Evolutionary conservation across 2,888 invertebrate species (phyloP).

Genomic region (Drosophila testacea): DNA sequence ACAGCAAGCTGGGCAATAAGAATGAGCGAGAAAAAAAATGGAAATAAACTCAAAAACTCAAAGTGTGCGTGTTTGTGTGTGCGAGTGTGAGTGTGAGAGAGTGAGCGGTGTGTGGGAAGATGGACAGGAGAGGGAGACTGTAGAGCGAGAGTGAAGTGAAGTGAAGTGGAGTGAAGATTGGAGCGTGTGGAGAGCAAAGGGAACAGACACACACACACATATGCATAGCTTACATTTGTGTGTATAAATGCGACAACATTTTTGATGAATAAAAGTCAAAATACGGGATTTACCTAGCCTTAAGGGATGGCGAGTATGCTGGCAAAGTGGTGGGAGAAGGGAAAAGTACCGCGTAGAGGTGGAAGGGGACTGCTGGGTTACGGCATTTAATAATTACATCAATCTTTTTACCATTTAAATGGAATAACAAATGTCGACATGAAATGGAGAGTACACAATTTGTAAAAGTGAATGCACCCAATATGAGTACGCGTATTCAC

Average conservation of each 20-base stretch:
- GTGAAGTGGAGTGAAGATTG: background rate
- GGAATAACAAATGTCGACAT: slow-evolving; percentile 22
- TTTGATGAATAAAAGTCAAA: slow-evolving; percentile 40
- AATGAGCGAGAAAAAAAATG: slow-evolving; percentile 33
- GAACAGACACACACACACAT: slow-evolving; percentile 3
- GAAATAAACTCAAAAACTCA: slow-evolving; percentile 53
- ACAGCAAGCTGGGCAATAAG: slow-evolving; percentile 29
- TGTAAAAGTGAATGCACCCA: background rate
- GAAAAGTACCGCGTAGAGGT: too few relatives aligned
- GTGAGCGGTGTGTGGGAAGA: slow-evolving; percentile 8
- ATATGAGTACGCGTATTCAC: slow-evolving; percentile 1
- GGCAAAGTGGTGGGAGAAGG: too few relatives aligned
- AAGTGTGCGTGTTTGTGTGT: slow-evolving; percentile 27
- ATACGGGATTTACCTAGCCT: slow-evolving; percentile 48
- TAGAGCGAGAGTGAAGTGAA: background rate
- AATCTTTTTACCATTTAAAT: slow-evolving; percentile 67
- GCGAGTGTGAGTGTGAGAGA: slow-evolving; percentile 12
- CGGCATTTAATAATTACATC: slow-evolving; percentile 69
- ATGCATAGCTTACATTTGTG: background rate
- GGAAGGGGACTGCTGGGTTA: background rate
- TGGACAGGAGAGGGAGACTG: slow-evolving; percentile 5
- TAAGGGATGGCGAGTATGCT: slow-evolving; percentile 43
- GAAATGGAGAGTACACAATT: slow-evolving; percentile 4
- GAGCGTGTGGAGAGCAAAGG: slow-evolving; percentile 4
- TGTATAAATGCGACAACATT: slow-evolving; percentile 11